Conservation (phyloP, 2,797 vertebrate genomes). For the Siniperca undulata region DNA sequence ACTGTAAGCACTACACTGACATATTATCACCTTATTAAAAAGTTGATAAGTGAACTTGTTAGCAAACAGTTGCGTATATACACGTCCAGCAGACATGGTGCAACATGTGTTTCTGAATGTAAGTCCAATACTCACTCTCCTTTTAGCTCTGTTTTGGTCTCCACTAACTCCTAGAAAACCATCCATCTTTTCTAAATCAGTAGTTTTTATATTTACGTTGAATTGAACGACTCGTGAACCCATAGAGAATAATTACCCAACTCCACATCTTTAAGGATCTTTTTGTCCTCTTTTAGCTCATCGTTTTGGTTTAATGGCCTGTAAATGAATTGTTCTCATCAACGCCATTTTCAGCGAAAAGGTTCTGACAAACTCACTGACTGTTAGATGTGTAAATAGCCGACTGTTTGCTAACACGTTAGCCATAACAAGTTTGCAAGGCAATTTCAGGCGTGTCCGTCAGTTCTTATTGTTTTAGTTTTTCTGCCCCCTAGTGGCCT, state of each 20-base stretch:
- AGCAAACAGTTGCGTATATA: no score
- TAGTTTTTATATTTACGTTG: neutral
- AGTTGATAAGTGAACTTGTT: neutral
- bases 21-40: no score
- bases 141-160: neutral
- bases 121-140: neutral
- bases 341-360: no score
- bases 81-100: neutral
- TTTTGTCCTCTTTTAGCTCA: neutral
- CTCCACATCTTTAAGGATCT: neutral
- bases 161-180: neutral
- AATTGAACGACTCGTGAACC: neutral
- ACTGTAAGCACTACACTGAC: no score
- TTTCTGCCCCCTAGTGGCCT: neutral
- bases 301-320: neutral
- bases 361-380: no score
- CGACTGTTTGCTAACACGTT: no score
- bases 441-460: no score
- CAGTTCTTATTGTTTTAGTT: no score
- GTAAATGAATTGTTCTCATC: no score
- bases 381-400: no score
- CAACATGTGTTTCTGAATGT: no score
- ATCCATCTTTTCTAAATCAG: neutral
- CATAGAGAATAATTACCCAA: neutral
- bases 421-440: no score